Base-by-base conservation (phyloP, 2,797 vertebrate species). In the Malurus leucopterus region DNA sequence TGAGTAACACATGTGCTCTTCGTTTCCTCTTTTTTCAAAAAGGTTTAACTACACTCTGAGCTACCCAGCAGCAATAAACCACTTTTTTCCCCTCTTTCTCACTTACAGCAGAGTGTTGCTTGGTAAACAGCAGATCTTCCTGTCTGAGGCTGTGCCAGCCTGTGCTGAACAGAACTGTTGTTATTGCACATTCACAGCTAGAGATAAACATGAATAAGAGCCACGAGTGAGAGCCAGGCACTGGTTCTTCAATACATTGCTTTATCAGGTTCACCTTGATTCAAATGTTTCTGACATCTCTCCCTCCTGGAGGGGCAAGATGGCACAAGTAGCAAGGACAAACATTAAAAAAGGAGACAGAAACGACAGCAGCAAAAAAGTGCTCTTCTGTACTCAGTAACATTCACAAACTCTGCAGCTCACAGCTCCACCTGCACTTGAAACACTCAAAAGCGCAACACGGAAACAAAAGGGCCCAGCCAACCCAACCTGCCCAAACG, bases 161-260 rank as follows among this genome's bases (percentile, higher is more conserved):
- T 95, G 95, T 92, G 91, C 93, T 82, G 93, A 95, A 95, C 93
- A 94, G 92, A 93, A 93, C 76, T 95, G 95, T 95, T 95, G 92
- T 93, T 93, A 93, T 88, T 91, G 93, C 93, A 95, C 94, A 91
- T 95, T 95, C 91, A 55, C 86, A 94, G 93, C 91, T 75, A 94
- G 90, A 94, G 95, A 95, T 87, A 95, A 96, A 95, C 94, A 95
- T 72, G 85, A 94, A 84, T 90, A 86, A 90, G 81, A 95, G 87
- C 88, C 93, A 95, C 51, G 1, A 86, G 80, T 15, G 88, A 78
- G 67, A 95, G 95, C 93, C 91, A 95, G 95, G 86, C 93, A 81
- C 86, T 11, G 79, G 67, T 78, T 93, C 73, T 70, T 74, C 82
- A 32, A 47, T n/a, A 9, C 44, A 18, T 34, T 77, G 71, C 86